These are phyloP conservation scores for Mesaphorura yosii DNA, from an alignment of 1,140 invertebrate species.

Conservation along the genomic window DNA sequence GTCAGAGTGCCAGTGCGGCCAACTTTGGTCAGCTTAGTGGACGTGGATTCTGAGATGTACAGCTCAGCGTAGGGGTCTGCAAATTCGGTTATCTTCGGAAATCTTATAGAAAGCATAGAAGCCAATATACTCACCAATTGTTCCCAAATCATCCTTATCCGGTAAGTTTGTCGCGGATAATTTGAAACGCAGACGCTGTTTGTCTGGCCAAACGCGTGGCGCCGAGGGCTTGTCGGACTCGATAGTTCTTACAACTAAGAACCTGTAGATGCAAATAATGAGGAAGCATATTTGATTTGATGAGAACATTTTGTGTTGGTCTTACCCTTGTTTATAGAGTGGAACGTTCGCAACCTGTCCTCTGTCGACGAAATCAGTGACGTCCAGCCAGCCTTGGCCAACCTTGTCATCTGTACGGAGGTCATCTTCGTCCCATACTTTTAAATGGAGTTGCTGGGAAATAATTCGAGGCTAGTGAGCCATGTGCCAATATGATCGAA, in stretches of 20 bases:
- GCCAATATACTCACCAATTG: not conserved
- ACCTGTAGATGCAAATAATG: no score
- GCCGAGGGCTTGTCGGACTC: no score
- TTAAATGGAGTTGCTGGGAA: no score
- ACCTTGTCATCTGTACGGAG: constrained; percentile 16
- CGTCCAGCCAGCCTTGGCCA: constrained; percentile 23
- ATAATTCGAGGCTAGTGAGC: no score
- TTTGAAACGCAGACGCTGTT: constrained; percentile 5
- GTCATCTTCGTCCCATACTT: no score
- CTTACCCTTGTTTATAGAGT: constrained; percentile 19
- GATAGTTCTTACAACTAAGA: no score
- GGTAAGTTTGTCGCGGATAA: constrained; percentile 8
- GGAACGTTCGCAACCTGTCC: constrained; percentile 20
- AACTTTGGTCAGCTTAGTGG: constrained; percentile 8
- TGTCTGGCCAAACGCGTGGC: constrained; percentile 5
- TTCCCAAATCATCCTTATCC: constrained; percentile 4
- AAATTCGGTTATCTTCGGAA: not conserved
- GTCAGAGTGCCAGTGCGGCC: constrained; percentile 9
- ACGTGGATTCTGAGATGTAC: constrained; percentile 12
- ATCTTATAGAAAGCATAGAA: not conserved
- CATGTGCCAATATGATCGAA: no score
- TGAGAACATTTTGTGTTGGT: no score
- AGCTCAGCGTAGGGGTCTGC: constrained; percentile 15
- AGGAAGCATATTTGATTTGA: no score
- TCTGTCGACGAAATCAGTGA: constrained; percentile 25